Conservation (phyloP, 92 coral and sea anemone species). For the Ricordea florida region DNA sequence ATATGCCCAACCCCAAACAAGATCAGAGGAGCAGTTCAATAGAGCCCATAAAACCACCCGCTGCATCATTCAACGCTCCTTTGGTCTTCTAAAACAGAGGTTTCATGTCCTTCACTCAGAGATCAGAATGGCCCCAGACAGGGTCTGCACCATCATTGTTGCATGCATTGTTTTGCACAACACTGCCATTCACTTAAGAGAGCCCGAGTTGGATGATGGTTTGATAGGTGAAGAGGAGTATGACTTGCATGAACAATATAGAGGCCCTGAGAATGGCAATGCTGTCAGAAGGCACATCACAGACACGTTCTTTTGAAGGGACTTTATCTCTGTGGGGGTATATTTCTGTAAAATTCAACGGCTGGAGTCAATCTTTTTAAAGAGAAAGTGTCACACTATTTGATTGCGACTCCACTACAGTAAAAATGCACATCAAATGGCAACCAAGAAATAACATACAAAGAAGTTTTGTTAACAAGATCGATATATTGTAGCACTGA, state of each 20-base stretch:
- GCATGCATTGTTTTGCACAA: constrained; percentile 72
- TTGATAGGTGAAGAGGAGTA: not conserved
- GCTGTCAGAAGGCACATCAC: constrained; percentile 50
- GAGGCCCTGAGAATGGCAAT: constrained; percentile 54
- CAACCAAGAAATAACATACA: too few species aligned
- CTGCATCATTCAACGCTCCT: constrained; percentile 49
- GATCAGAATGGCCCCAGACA: constrained; percentile 68
- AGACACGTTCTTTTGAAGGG: constrained; percentile 29
- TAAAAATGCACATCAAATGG: too few species aligned
- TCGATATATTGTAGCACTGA: too few species aligned
- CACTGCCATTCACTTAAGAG: constrained; percentile 55
- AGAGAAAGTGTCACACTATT: not conserved
- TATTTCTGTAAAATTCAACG: not conserved
- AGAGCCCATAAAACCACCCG: constrained; percentile 42
- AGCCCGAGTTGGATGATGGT: constrained; percentile 48
- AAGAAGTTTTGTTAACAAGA: too few species aligned
- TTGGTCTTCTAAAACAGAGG: constrained; percentile 63
- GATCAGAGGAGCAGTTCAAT: constrained; percentile 37
- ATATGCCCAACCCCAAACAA: constrained; percentile 32
- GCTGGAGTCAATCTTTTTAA: not conserved
- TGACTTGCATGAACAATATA: constrained; percentile 33
- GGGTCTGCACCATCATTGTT: constrained; percentile 66
- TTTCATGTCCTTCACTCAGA: constrained; percentile 61
- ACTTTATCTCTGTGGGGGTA: not conserved
- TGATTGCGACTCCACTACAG: too few species aligned